These are phyloP conservation scores for Epinotia nisella DNA, from an alignment of 2,888 invertebrate species.

Conservation along the genomic window DNA sequence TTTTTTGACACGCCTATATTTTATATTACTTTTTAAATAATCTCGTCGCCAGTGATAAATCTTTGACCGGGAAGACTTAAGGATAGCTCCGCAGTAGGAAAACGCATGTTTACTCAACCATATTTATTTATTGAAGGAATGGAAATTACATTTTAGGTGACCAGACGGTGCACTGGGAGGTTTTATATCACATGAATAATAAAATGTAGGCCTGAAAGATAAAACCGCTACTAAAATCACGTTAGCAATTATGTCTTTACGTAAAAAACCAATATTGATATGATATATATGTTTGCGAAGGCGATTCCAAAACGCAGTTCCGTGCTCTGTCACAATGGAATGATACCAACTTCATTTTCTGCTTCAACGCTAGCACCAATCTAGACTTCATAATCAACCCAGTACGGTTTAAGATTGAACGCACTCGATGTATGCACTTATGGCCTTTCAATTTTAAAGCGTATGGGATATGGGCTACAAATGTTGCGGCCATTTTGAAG, in stretches of 20 bases:
- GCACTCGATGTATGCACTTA: not conserved
- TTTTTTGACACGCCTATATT: no score
- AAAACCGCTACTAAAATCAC: not conserved
- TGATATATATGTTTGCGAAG: not conserved
- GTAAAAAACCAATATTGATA: slow-evolving; percentile 13
- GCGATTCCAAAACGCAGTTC: slow-evolving; percentile 9
- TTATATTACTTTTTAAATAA: no score
- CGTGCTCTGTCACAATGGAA: slow-evolving; percentile 20
- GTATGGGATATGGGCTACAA: not conserved
- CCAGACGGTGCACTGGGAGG: no score
- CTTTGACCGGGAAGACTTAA: no score
- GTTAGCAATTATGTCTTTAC: not conserved
- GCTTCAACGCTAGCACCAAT: not conserved
- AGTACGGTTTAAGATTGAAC: not conserved
- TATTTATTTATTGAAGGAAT: no score
- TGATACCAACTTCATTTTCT: not conserved
- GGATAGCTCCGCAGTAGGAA: no score
- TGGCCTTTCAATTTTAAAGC: not conserved
- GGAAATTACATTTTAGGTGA: no score
- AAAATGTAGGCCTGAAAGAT: no score
- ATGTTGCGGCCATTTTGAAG: slow-evolving; percentile 17
- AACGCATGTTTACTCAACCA: no score
- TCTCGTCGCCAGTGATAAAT: no score
- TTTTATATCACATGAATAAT: no score
- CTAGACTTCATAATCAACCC: not conserved